phyloP scores from a whole-genome alignment of 92 coral and sea anemone genomes.

The Paragorgia papillata region DNA sequence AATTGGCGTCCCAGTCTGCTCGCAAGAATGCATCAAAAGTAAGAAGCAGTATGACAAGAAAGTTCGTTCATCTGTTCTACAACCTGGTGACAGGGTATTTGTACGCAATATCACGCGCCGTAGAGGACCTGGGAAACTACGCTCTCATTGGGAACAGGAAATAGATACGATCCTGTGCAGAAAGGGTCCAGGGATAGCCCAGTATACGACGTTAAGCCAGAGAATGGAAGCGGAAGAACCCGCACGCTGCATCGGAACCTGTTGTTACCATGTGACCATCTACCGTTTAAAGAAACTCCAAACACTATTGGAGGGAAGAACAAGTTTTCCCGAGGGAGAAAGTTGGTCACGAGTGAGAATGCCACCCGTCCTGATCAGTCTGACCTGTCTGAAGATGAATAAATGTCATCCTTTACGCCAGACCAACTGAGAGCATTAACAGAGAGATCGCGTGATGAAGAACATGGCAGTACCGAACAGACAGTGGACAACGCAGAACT shows the following conservation, averaged over 20 bases:
- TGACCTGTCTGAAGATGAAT: constrained; percentile 19
- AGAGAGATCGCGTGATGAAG: background rate
- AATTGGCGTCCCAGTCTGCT: constrained; percentile 20
- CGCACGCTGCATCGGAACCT: constrained; percentile 34
- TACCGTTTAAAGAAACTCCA: constrained; percentile 34
- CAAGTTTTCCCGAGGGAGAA: constrained; percentile 7
- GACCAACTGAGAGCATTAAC: background rate
- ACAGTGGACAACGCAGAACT: background rate
- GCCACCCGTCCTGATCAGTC: background rate
- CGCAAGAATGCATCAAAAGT: constrained; percentile 21
- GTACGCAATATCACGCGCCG: constrained; percentile 32
- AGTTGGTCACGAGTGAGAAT: background rate
- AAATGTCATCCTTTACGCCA: background rate
- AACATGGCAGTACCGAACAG: background rate
- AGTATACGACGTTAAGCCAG: constrained; percentile 39
- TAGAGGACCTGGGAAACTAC: constrained; percentile 26
- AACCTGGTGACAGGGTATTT: constrained; percentile 32
- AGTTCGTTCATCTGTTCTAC: constrained; percentile 41
- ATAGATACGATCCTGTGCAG: constrained; percentile 27
- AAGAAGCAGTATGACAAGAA: constrained; percentile 41
- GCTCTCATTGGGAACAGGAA: constrained; percentile 48
- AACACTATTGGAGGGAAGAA: constrained; percentile 4
- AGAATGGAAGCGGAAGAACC: constrained; percentile 27
- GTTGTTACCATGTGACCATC: constrained; percentile 44
- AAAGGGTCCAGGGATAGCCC: constrained; percentile 31